Evolutionary conservation across 2,113 vertebrate genomes (phyloP).

Genomic region (Xiphophorus hellerii): DNA sequence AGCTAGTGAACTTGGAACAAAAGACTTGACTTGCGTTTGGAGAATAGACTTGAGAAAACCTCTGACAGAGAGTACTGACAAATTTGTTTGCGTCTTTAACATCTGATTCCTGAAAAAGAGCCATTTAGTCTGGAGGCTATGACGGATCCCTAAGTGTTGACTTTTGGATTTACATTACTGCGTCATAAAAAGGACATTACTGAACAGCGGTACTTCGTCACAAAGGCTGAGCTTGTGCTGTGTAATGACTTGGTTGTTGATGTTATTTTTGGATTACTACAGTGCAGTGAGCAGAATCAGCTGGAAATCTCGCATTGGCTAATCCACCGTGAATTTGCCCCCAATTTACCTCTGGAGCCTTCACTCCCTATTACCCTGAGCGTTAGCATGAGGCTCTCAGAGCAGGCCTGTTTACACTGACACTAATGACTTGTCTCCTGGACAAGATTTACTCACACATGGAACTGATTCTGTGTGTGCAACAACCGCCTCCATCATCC

Average conservation of each 20-base stretch:
- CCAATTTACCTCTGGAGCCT: constrained; percentile 28
- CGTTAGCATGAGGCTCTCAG: constrained; percentile 28
- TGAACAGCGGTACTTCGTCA: not conserved
- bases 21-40: no score
- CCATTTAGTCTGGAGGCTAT: no score
- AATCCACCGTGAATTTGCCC: constrained; percentile 49
- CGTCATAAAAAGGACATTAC: not conserved
- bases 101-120: no score
- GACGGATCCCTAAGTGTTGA: no score
- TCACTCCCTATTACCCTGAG: constrained; percentile 50
- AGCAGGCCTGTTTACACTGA: constrained; percentile 44
- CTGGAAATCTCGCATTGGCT: constrained; percentile 42
- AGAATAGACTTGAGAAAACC: no score
- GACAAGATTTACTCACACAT: constrained; percentile 53
- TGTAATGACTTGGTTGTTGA: not conserved
- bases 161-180: not conserved
- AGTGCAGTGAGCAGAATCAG: constrained; percentile 36
- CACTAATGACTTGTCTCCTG: constrained; percentile 37
- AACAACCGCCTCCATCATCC: constrained; percentile 29
- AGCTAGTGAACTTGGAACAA: no score
- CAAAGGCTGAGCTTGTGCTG: not conserved
- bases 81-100: no score
- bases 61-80: no score
- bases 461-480: constrained; percentile 47
- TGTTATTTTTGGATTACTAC: constrained; percentile 39